A percentile compares a stretch with the other conserved stretches of the same genome.
phyloP scores from a whole-genome alignment of 2,888 invertebrate species.

The Ferdinandea cuprea region DNA sequence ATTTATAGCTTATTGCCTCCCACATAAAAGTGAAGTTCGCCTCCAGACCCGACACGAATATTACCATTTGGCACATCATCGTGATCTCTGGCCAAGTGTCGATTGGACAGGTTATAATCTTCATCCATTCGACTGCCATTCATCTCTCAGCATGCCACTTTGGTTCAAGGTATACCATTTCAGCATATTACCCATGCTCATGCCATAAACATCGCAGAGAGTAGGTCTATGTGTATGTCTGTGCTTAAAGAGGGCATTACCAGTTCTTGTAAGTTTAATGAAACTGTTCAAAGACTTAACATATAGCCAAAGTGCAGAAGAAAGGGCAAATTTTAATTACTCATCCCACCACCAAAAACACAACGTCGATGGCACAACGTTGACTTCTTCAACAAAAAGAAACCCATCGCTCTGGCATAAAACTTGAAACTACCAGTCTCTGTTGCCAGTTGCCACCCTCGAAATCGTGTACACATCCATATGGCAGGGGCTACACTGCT shows the following conservation, averaged over 20 bases:
- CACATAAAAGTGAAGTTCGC: too few species aligned
- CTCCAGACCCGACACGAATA: constrained; percentile 36
- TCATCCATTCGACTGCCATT: constrained; percentile 34
- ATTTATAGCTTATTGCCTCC: constrained; percentile 43
- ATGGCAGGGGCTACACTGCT: constrained; percentile 17
- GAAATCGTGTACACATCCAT: background rate
- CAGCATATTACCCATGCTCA: constrained; percentile 40
- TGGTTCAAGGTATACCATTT: constrained; percentile 3
- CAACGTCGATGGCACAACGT: constrained; percentile 13
- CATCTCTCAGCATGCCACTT: constrained; percentile 33
- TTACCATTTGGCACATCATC: constrained; percentile 43
- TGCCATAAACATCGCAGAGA: constrained; percentile 6
- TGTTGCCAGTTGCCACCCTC: background rate
- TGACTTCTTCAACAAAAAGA: constrained; percentile 45
- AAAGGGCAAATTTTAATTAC: constrained; percentile 66
- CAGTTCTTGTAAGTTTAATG: constrained; percentile 65
- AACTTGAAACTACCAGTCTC: constrained; percentile 20
- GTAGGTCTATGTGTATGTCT: background rate
- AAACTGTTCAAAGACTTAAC: constrained; percentile 56
- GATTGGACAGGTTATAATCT: constrained; percentile 18
- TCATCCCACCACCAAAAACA: constrained; percentile 52
- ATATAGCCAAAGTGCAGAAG: background rate
- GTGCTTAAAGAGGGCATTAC: background rate
- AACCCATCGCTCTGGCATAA: constrained; percentile 25
- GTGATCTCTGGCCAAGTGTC: constrained; percentile 23